Base-by-base conservation (phyloP, 2,797 vertebrate genomes). In the Myotis findleyi region DNA sequence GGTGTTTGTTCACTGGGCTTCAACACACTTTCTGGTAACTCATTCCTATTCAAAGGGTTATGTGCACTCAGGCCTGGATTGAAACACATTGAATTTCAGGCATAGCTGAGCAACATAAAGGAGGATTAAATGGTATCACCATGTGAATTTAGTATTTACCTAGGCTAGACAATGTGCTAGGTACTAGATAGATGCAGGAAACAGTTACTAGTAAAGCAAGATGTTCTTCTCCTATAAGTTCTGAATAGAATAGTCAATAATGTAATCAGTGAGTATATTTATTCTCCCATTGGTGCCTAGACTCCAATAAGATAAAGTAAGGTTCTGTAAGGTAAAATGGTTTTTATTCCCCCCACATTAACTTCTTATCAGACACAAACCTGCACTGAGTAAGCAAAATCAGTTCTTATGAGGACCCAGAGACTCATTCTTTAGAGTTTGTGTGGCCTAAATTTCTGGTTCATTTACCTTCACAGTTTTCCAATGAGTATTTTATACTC, bases 331-430 rank as follows among this genome's bases (percentile, higher is more conserved):
- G 18, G 71, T 79, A 85, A 96, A 91, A 75, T 49, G 53, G 25
- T 7, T 36, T 16, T 18, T 9, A 59, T 17, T 5, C 23, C 13
- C 11, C 47, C 30, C 14, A 73, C 14, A 71, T 77, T 93, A 90
- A n/a, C 69, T 95, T 49, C 47, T 82, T 88, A 93, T 92, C 87
- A 94, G 41, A 83, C n/a, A 86, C 85, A 82, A 62, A 87, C 41
- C 18, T 85, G n/a, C 27, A 73, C 72, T 82, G 36, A 81, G 27
- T 69, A 85, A 76, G 66, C 73, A 92, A 90, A 76, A 49, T 44
- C 89, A 76, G 47, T 80, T 91, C 77, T 92, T 79, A 33, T 2
- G 33, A 33, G 41, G 27, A 49, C 17, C 59, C 77, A 80, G 38
- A 82, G 53, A 94, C 41, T 69, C 80, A 91, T 90, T 91, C 76